phyloP scores from a whole-genome alignment of 1,140 invertebrate species.

The Phenacoccus solenopsis region DNA sequence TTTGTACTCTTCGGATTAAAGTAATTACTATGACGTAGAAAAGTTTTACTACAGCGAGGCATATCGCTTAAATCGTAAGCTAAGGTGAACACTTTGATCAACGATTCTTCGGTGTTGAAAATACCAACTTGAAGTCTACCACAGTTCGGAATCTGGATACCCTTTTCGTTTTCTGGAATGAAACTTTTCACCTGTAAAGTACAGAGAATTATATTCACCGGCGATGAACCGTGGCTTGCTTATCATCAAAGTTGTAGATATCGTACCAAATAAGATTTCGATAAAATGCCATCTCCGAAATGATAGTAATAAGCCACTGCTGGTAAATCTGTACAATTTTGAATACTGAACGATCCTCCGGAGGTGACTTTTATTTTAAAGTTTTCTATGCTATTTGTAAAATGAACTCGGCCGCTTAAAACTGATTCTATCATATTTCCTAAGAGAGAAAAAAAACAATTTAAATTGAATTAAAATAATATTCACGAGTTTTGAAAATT shows the following conservation, averaged over 20 bases:
- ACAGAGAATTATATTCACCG: too few relatives aligned
- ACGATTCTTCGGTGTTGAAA: slow-evolving; percentile 1
- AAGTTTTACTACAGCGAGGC: slow-evolving; percentile 4
- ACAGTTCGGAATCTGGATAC: not conserved
- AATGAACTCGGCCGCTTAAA: not conserved
- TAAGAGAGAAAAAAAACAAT: not conserved
- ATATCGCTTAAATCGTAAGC: slow-evolving; percentile 10
- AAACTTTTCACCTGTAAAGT: slow-evolving; percentile 1
- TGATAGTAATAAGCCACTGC: not conserved
- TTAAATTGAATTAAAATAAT: too few relatives aligned
- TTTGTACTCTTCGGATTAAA: not conserved
- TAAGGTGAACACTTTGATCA: not conserved
- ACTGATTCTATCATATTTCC: slow-evolving; percentile 10
- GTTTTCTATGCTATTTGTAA: not conserved
- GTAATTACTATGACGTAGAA: slow-evolving; percentile 10
- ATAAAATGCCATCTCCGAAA: slow-evolving; percentile 1
- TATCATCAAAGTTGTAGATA: not conserved
- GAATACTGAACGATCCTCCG: not conserved
- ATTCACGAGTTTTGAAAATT: too few relatives aligned
- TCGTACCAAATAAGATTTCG: slow-evolving; percentile 4
- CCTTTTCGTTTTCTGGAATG: not conserved
- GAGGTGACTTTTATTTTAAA: slow-evolving; percentile 3
- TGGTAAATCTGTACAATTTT: not conserved
- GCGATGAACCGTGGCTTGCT: too few relatives aligned
- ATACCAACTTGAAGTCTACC: not conserved